Percentiles rank a stretch among this genome's conserved stretches.
These are phyloP conservation scores for Stegophylla sp. DNA, from an alignment of 2,888 invertebrate genomes.

Conservation along the genomic window DNA sequence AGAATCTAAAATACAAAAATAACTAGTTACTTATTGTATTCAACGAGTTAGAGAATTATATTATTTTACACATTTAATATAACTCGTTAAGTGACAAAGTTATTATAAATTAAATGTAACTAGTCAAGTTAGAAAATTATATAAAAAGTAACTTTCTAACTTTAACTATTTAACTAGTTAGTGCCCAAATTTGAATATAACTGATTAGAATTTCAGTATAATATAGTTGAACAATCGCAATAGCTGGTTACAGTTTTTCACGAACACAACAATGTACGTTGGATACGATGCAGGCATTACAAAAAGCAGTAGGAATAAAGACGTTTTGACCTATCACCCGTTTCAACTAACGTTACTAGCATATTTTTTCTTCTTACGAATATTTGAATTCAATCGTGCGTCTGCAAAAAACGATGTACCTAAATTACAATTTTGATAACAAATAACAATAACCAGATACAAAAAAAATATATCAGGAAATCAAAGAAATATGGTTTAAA, in stretches of 20 bases:
- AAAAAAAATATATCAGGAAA: slow-evolving; percentile 18
- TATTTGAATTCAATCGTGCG: slow-evolving; percentile 48
- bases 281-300: slow-evolving; percentile 30
- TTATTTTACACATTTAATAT: too few relatives aligned
- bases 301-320: neutral
- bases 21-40: too few relatives aligned
- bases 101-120: too few relatives aligned
- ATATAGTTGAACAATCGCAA: slow-evolving; percentile 25
- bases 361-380: slow-evolving; percentile 43
- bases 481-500: slow-evolving; percentile 15
- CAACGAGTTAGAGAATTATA: too few relatives aligned
- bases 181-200: too few relatives aligned
- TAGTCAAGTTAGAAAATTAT: too few relatives aligned
- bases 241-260: slow-evolving; percentile 37
- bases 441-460: slow-evolving; percentile 39
- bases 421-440: slow-evolving; percentile 37
- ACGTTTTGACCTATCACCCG: slow-evolving; percentile 48
- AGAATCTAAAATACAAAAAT: too few relatives aligned
- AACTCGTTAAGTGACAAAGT: too few relatives aligned
- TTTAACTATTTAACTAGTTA: too few relatives aligned
- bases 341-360: slow-evolving; percentile 43
- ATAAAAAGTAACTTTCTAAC: too few relatives aligned
- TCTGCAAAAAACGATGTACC: slow-evolving; percentile 13
- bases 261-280: slow-evolving; percentile 4
- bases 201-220: slow-evolving; percentile 20